Base-by-base conservation (phyloP, 2,888 invertebrate genomes). In the Agrotis segetum region DNA sequence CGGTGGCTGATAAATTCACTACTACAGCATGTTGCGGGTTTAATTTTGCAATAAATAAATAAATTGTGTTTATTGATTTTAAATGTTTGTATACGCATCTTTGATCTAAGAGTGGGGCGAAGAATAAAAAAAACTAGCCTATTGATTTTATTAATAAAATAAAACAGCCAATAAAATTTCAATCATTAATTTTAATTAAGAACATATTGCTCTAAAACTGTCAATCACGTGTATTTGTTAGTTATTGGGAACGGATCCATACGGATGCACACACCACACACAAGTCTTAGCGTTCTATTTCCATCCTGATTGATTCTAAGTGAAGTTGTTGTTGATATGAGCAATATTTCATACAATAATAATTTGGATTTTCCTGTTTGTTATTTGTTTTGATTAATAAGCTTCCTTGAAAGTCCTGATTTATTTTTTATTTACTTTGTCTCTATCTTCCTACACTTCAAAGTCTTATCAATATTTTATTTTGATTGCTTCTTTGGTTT, bases 271-370 rank as follows among this genome's bases (percentile, higher is more conserved):
- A 66, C 61, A 47, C 59, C 34, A 58, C 60, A 59, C 49, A 49
- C 50, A 62, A 44, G 62, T 50, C 47, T 76, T 52, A 62, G 67
- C 24, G 67, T 63, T 78, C 78, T 84, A 85, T 84, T 85, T 85
- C 34, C 72, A 85, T 68, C 60, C 60, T 40, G 63, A 82, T 74
- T 71, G 70, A 63, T 77, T 78, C 74, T 71, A 74, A 79, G 66
- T 79, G 66, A 63, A 73, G 63, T 66, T 77, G 81, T 85, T 83
- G 72, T 83, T 77, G 79, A 81, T 80, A 61, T 77, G 71, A 63
- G 59, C 46, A 63, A 71, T 75, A 68, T 77, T 79, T 71, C 59
- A 67, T 72, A 46, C 68, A 72, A 77, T 67, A 75, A 77, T 56
- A 67, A 58, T 69, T 72, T 67, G 62, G 61, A 49, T 75, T 81